Evolutionary conservation across 2,113 vertebrate genomes (phyloP), one percentile per base, ranked within the genome.

Genomic region (Dicaeum eximium): DNA sequence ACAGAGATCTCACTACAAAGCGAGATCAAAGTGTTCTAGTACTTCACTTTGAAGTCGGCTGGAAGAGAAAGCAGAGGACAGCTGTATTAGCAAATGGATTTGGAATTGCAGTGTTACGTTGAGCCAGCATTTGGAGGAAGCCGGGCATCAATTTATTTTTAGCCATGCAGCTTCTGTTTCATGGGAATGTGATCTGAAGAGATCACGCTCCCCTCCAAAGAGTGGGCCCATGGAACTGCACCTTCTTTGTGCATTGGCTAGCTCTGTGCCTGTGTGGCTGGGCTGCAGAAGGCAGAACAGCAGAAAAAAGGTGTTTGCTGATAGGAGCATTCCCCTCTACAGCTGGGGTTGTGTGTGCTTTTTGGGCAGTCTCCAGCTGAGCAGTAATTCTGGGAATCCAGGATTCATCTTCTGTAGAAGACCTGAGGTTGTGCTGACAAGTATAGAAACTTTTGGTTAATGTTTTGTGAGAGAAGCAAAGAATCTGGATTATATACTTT

Each of bases 401-500:
- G n/a, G 53, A 53, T 90, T 86, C 67, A 28, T 77, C 56, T 80
- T 54, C 7, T 22, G 47, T 45, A 67, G 67, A 47, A 83, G 79
- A 86, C 74, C 75, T 74, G 85, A 90, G 37, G 47, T 94, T n/a
- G 73, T 80, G 51, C 54, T 74, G 88, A 84, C 81, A 88, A 88
- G 72, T 78, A 86, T 53, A 96, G 90, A 83, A 93, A 88, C 69
- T 78, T 56, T 28, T 60, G 69, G 85, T 93, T 93, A 95, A 82
- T 7, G 2, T 93, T 90, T 93, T 95, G 53, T 86, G 82, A 93
- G 92, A 93, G 79, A 86, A 93, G 92, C 62, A 90, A 47, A 71
- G 79, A 90, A 74, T 94, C 92, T 96, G 90, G 75, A 78, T 86
- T 96, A 28, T 64, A 81, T 90, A 72, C 80, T 74, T 86, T 53